These are phyloP conservation scores for Esox masquinongy DNA, from an alignment of 2,797 vertebrate species.

Conservation along the genomic window DNA sequence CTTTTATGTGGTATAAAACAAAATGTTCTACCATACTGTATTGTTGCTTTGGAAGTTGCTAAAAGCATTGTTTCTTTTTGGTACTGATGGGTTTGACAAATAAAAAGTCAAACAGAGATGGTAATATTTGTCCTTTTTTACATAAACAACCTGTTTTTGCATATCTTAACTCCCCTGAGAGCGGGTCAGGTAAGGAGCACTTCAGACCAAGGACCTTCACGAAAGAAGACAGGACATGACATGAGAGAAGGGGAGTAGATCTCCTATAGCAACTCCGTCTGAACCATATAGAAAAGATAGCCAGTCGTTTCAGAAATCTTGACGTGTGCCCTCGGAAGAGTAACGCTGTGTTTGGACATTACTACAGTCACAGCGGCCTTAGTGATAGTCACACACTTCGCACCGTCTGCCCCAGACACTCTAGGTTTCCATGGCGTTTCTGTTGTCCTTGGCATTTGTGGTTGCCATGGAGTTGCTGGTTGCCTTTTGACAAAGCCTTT, in stretches of 20 bases:
- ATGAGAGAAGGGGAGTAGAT: not conserved
- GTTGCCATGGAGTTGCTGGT: not conserved
- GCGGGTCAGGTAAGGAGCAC: not conserved
- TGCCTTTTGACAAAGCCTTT: not conserved
- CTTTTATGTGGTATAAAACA: conserved; percentile 1
- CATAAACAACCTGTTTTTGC: no score
- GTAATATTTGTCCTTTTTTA: no score
- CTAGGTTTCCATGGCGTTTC: not conserved
- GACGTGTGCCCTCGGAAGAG: not conserved
- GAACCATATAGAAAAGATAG: not conserved
- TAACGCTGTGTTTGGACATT: not conserved
- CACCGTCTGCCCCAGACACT: not conserved
- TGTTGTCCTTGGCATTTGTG: not conserved
- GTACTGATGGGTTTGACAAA: not conserved
- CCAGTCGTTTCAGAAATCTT: not conserved
- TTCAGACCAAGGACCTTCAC: not conserved
- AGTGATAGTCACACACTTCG: not conserved
- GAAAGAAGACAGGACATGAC: not conserved
- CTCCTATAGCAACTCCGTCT: not conserved
- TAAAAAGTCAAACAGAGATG: no score
- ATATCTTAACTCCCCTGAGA: not conserved
- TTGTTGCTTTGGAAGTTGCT: not conserved
- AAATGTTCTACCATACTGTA: not conserved
- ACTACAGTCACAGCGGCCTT: not conserved
- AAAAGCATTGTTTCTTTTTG: not conserved